Evolutionary conservation across 2,113 vertebrate species (phyloP).

Genomic region (Syngnathus scovelli): DNA sequence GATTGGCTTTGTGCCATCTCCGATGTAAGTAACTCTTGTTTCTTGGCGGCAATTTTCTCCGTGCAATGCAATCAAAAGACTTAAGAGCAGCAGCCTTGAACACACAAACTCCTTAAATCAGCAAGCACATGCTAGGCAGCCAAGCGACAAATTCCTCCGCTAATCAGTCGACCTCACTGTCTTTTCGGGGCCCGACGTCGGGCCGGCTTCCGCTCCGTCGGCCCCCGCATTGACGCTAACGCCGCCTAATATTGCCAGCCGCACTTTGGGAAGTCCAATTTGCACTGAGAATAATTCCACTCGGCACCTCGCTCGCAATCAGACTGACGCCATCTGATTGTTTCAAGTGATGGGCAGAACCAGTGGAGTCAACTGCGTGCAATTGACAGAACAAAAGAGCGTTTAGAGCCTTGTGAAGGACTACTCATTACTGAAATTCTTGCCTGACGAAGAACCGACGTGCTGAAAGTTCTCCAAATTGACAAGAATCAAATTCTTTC

Average conservation of each 20-base stretch:
- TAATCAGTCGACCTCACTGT: conserved; percentile 22
- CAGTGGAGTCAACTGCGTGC: conserved; percentile 10
- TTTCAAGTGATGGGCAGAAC: conserved; percentile 7
- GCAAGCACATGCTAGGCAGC: conserved; percentile 12
- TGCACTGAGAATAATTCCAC: conserved; percentile 48
- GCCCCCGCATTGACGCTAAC: conserved; percentile 48
- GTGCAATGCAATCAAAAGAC: conserved; percentile 12
- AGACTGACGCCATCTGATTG: conserved; percentile 31
- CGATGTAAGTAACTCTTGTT: neutral
- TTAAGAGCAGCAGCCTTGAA: conserved; percentile 14
- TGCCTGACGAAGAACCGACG: neutral
- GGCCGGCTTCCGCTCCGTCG: conserved; percentile 39
- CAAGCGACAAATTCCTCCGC: conserved; percentile 9
- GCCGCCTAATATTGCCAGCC: conserved; percentile 50
- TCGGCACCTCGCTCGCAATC: conserved; percentile 34
- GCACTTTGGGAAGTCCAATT: conserved; percentile 39
- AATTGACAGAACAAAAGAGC: conserved; percentile 2
- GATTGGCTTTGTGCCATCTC: neutral
- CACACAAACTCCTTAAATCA: conserved; percentile 16
- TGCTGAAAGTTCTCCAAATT: neutral
- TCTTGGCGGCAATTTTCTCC: neutral
- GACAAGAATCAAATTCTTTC: neutral
- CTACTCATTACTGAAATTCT: neutral
- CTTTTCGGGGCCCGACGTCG: conserved; percentile 13
- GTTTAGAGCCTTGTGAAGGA: neutral